phyloP scores from a whole-genome alignment of 23 tunicate species.

The Clavelina lepadiformis region DNA sequence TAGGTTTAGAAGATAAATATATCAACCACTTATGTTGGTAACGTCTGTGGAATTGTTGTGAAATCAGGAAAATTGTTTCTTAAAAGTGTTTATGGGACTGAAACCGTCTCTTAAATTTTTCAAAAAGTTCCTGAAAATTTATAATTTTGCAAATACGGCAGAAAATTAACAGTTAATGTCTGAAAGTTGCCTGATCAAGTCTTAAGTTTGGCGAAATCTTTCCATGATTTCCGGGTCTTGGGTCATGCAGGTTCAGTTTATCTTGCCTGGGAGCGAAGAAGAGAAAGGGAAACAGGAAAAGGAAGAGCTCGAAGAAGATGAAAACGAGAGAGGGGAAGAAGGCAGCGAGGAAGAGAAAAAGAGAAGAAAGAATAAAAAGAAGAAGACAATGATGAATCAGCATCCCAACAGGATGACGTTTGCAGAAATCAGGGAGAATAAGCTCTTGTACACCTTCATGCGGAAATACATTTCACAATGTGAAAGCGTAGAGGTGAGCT shows the following conservation, averaged over 20 bases:
- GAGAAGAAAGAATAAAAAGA: slow-evolving; percentile 49
- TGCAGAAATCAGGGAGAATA: slow-evolving; percentile 62
- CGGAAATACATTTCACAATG: slow-evolving; percentile 75
- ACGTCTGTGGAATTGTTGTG: too few species aligned
- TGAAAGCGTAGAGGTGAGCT: slow-evolving; percentile 79
- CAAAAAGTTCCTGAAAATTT: too few species aligned
- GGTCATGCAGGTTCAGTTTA: slow-evolving; percentile 80
- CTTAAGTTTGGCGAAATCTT: too few species aligned
- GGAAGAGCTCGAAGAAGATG: slow-evolving; percentile 19
- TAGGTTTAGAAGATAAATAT: too few species aligned
- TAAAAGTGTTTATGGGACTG: too few species aligned
- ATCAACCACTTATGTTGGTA: too few species aligned
- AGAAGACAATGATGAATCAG: slow-evolving; percentile 49
- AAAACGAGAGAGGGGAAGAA: slow-evolving; percentile 37
- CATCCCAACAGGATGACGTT: slow-evolving; percentile 70
- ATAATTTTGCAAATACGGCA: too few species aligned
- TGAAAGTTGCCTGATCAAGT: too few species aligned
- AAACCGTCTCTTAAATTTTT: too few species aligned
- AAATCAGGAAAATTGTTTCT: too few species aligned
- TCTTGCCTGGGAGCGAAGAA: slow-evolving; percentile 41
- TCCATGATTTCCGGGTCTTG: too few species aligned
- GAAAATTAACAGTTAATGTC: too few species aligned
- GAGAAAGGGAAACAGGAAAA: slow-evolving; percentile 14
- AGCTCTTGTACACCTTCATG: slow-evolving; percentile 53
- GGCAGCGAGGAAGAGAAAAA: slow-evolving; percentile 32